Percentiles rank a stretch among this genome's conserved stretches.
phyloP scores from a whole-genome alignment of 2,797 vertebrate genomes.

The Setipinna tenuifilis region DNA sequence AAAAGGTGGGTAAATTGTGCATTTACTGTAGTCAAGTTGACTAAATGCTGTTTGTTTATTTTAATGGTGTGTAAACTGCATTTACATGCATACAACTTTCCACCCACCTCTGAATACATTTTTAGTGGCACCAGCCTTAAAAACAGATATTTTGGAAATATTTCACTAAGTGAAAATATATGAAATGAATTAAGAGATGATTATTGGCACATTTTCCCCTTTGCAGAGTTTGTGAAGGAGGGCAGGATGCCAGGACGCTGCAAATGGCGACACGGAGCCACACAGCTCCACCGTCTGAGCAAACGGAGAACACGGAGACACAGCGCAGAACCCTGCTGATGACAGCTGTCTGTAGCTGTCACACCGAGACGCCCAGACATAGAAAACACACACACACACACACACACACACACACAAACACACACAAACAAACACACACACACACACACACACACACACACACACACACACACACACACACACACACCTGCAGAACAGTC shows the following conservation, averaged over 20 bases:
- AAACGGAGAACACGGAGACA: background rate
- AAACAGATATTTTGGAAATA: background rate
- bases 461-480: background rate
- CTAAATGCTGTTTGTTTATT: too few relatives aligned
- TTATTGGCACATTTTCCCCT: background rate
- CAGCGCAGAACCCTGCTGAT: background rate
- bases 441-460: background rate
- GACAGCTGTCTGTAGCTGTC: background rate
- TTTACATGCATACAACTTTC: too few relatives aligned
- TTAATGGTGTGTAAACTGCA: too few relatives aligned
- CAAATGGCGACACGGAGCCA: background rate
- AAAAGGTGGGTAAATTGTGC: too few relatives aligned
- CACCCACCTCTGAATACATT: too few relatives aligned
- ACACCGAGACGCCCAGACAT: background rate
- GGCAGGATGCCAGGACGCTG: background rate
- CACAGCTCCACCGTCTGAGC: background rate
- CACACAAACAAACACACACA: too few relatives aligned
- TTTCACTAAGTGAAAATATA: too few relatives aligned
- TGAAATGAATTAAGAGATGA: too few relatives aligned
- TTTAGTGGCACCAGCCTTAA: too few relatives aligned
- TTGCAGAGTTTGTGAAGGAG: background rate
- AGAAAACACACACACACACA: constrained; percentile 1
- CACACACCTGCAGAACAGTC: background rate
- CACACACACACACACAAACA: too few relatives aligned
- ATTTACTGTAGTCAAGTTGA: too few relatives aligned